Evolutionary conservation across 2,888 invertebrate species (phyloP).

Genomic region (Marronus borbonicus): DNA sequence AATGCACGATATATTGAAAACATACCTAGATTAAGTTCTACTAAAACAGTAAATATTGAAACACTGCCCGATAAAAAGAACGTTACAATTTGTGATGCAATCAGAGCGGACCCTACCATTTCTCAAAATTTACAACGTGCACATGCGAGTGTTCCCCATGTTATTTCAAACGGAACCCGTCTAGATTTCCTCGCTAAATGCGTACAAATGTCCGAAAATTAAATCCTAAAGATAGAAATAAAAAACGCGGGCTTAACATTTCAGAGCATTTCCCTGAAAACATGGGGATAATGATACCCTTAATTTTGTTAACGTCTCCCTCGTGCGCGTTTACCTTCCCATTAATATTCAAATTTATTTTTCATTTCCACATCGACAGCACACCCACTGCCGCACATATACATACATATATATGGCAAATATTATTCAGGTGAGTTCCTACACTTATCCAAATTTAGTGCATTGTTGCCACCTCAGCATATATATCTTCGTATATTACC

Average conservation of each 20-base stretch:
- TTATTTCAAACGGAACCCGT: neutral
- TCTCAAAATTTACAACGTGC: neutral
- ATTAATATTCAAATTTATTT: slow-evolving; percentile 44
- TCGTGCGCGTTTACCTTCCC: slow-evolving; percentile 19
- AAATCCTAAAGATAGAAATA: slow-evolving; percentile 9
- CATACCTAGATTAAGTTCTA: too few species aligned
- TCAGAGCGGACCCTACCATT: neutral
- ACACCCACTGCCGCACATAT: neutral
- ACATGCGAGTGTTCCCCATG: neutral
- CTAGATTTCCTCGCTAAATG: neutral
- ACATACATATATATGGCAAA: slow-evolving; percentile 13
- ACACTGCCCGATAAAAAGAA: too few species aligned
- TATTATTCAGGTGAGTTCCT: slow-evolving; percentile 17
- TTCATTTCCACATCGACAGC: slow-evolving; percentile 28
- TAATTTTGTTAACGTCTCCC: slow-evolving; percentile 28
- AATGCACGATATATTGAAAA: too few species aligned
- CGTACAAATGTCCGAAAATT: neutral
- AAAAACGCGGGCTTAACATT: slow-evolving; percentile 13
- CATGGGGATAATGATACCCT: slow-evolving; percentile 32
- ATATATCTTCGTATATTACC: neutral
- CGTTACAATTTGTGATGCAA: too few species aligned
- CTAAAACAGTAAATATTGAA: too few species aligned
- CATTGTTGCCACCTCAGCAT: neutral
- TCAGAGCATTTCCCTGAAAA: neutral
- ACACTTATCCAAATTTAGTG: slow-evolving; percentile 32